Evolutionary conservation across 2,888 invertebrate genomes (phyloP), one percentile per base, ranked within the genome.

Genomic region (Chaetogeoica ovagalla): DNA sequence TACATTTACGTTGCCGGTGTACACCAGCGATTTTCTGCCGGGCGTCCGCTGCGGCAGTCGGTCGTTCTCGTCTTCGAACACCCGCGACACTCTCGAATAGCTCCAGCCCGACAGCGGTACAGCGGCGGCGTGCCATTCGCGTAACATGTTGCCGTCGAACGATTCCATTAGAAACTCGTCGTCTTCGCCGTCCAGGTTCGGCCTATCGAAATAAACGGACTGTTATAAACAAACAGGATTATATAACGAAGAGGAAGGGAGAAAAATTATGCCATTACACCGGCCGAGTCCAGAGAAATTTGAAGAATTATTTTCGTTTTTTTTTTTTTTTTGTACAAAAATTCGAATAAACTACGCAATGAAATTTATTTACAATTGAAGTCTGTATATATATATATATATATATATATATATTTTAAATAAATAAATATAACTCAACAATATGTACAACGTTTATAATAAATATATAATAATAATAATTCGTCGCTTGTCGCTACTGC

Each of bases 1-100:
- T 15, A 55, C n/a, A 21, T 79, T 79, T 21, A 69, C 62, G 13
- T 79, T 79, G 7, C 77, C 77, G n/a, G 70, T 79, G 21, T 70
- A 48, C 17, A 79, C 70, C 21, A 79, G 19, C 23, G 77, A 48
- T 15, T 69, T 70, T 1, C n/a, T 23, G n/a, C n/a, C n/a, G 1
- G 43, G 57, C 0, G 39, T 15, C 57, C 19, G n/a, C n/a, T n/a
- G n/a, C n/a, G n/a, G n/a, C 3, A n/a, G 9, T 5, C n/a, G 19
- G 13, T 37, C 37, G 19, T 21, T 48, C 55, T 69, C 52, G 21
- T 70, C 21, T 21, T 79, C 70, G 13, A 70, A 70, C 13, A 79
- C 52, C 39, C 70, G 37, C 3, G 77, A 79, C 5, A 62, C 37
- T 23, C 77, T 37, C 0, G 77, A 70, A n/a, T 79, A 79, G 39